Percentiles rank a stretch among this genome's conserved stretches.
phyloP scores from a whole-genome alignment of 2,797 vertebrate genomes.

The Acanthiza pusilla region DNA sequence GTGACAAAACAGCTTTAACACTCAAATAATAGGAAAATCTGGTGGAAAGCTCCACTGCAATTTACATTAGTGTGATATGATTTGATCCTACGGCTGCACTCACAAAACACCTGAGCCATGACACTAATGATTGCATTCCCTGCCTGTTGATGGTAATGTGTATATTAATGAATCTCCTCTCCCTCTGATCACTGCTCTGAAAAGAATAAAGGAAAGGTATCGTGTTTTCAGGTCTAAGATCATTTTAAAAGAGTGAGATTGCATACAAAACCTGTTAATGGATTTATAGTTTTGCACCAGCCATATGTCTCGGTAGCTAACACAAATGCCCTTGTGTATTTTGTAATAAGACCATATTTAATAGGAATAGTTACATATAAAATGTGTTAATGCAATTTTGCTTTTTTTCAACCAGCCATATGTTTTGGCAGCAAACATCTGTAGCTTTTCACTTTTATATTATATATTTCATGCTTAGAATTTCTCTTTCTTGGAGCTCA shows the following conservation, averaged over 20 bases:
- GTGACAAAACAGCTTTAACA: slow-evolving; percentile 18
- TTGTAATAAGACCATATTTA: not conserved
- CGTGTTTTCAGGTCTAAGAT: not conserved
- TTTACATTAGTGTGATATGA: slow-evolving; percentile 22
- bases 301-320: not conserved
- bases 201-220: not conserved
- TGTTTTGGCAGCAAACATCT: not conserved
- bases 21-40: not conserved
- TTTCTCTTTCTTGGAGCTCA: not conserved
- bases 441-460: not conserved
- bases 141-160: slow-evolving; percentile 16
- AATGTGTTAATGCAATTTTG: not conserved
- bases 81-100: slow-evolving; percentile 36
- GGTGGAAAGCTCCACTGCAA: not conserved
- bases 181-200: not conserved
- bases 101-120: slow-evolving; percentile 39
- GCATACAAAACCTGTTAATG: not conserved
- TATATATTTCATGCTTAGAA: not conserved
- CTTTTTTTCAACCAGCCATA: not conserved
- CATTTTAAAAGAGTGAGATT: not conserved
- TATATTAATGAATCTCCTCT: slow-evolving; percentile 7
- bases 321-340: not conserved
- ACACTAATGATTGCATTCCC: slow-evolving; percentile 24
- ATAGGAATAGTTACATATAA: not conserved
- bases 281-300: not conserved